These are phyloP conservation scores for Turdus rufiventris DNA, from an alignment of 2,113 vertebrate genomes.

Conservation along the genomic window DNA sequence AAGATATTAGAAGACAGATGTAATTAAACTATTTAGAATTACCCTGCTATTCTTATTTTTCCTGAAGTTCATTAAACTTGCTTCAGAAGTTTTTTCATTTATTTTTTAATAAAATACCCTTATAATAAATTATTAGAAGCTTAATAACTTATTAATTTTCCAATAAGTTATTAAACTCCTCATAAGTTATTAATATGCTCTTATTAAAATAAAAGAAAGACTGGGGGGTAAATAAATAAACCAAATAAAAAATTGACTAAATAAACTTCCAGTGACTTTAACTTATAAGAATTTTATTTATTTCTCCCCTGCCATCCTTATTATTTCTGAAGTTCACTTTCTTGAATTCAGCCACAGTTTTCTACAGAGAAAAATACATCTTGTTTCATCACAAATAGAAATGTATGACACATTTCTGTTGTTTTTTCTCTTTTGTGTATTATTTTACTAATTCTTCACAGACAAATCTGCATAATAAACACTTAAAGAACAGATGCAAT, in stretches of 20 bases:
- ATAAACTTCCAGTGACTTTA: background rate
- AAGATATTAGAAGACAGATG: background rate
- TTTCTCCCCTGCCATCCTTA: background rate
- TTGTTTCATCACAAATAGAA: background rate
- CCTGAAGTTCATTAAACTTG: background rate
- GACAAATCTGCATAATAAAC: background rate
- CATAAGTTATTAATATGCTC: background rate
- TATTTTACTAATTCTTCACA: background rate
- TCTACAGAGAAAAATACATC: background rate
- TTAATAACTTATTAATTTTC: background rate
- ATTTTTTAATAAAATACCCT: background rate
- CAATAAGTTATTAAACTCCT: background rate
- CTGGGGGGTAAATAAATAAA: background rate
- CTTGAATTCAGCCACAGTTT: background rate
- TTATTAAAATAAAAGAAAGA: background rate
- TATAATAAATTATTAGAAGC: background rate
- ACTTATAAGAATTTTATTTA: background rate
- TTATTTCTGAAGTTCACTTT: background rate
- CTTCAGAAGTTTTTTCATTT: background rate
- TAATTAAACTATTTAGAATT: background rate
- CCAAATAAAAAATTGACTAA: background rate
- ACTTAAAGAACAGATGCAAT: background rate
- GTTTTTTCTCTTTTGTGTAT: background rate
- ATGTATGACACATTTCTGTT: background rate
- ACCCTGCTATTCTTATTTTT: accelerated